Evolutionary conservation across 2,113 vertebrate genomes (phyloP).

Genomic region (Argyrosomus japonicus): DNA sequence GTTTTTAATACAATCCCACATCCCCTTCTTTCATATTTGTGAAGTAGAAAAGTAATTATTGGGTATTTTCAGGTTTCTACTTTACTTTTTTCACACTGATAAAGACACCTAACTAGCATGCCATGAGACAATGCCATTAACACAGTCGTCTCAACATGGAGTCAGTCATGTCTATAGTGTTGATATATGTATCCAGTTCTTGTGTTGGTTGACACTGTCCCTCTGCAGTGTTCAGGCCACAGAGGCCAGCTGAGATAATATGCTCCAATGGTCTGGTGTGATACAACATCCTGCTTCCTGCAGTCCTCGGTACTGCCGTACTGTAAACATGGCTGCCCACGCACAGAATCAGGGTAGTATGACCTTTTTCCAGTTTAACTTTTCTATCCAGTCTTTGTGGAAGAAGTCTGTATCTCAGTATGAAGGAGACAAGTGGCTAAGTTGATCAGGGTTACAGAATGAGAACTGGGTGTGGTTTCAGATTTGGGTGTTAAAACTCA

Average conservation of each 20-base stretch:
- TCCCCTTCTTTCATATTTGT: slow-evolving; percentile 30
- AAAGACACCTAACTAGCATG: slow-evolving; percentile 57
- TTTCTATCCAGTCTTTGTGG: slow-evolving; percentile 86
- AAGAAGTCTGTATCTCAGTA: slow-evolving; percentile 81
- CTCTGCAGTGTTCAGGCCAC: slow-evolving; percentile 56
- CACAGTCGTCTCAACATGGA: slow-evolving; percentile 36
- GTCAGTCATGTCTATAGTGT: slow-evolving; percentile 43
- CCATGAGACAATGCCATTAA: slow-evolving; percentile 49
- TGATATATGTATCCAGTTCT: slow-evolving; percentile 44
- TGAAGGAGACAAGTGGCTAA: slow-evolving; percentile 38
- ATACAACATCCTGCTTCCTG: slow-evolving; percentile 65
- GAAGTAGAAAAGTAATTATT: slow-evolving; percentile 43
- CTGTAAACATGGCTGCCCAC: slow-evolving; percentile 92
- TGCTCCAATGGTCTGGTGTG: slow-evolving; percentile 38
- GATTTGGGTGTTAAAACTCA: slow-evolving; percentile 62
- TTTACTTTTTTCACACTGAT: slow-evolving; percentile 53
- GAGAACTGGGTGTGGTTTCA: slow-evolving; percentile 51
- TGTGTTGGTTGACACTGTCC: slow-evolving; percentile 47
- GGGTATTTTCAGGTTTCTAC: slow-evolving; percentile 37
- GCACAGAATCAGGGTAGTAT: slow-evolving; percentile 87
- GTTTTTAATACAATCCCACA: slow-evolving; percentile 29
- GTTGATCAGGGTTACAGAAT: slow-evolving; percentile 55
- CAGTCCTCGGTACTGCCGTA: slow-evolving; percentile 60
- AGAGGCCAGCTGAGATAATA: slow-evolving; percentile 74
- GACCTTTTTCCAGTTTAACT: slow-evolving; percentile 90